Conservation (phyloP, 2,797 vertebrate species). For the Stomatorhinus walkeri region DNA sequence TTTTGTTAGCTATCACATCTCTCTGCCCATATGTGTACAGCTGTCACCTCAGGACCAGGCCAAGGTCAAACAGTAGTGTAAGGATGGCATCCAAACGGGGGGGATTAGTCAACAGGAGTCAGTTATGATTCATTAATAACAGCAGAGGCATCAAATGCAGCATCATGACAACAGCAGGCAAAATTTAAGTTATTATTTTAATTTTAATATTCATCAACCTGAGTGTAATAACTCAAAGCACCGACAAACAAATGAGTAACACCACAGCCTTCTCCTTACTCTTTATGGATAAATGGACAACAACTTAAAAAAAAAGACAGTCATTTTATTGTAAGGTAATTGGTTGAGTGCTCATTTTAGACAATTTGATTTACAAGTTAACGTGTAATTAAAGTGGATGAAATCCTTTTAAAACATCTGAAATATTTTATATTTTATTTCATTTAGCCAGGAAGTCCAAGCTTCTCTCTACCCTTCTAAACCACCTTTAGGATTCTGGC, state of each 20-base stretch:
- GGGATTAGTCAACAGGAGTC: not conserved
- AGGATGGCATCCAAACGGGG: not conserved
- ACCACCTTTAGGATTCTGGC: not conserved
- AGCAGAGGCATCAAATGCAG: not conserved
- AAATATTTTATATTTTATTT: not conserved
- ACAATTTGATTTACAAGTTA: not conserved
- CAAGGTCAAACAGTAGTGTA: not conserved
- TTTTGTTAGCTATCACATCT: not conserved
- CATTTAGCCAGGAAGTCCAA: not conserved
- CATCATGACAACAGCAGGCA: not conserved
- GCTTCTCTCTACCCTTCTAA: not conserved
- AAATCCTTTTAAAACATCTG: not conserved
- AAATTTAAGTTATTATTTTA: not conserved
- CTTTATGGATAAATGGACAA: not conserved
- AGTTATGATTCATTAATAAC: constrained; percentile 1
- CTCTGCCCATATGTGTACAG: not conserved
- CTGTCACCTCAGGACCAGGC: not conserved
- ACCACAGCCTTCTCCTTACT: not conserved
- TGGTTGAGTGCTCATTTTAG: not conserved
- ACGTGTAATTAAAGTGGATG: not conserved
- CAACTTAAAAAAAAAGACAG: not conserved
- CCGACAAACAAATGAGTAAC: not conserved
- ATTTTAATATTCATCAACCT: not conserved
- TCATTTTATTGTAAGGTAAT: not conserved
- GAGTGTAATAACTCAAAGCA: not conserved